Evolutionary conservation across 2,888 invertebrate genomes (phyloP).

Genomic region (Plebejus argus): DNA sequence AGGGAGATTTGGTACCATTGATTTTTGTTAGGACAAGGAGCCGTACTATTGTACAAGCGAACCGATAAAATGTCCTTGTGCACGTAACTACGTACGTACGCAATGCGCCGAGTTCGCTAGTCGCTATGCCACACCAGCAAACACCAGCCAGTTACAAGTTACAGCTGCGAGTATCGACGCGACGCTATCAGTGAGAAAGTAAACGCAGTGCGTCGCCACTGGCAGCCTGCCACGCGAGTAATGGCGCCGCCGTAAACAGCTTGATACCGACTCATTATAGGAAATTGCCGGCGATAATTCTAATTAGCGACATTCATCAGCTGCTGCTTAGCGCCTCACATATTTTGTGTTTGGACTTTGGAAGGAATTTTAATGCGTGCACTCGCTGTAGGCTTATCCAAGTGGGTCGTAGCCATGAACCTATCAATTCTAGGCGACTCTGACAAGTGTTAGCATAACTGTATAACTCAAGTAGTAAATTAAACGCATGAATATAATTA

Average conservation of each 20-base stretch:
- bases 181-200: not conserved
- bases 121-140: not conserved
- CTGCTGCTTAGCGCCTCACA: not conserved
- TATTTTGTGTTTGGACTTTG: not conserved
- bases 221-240: conserved; percentile 17
- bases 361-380: not conserved
- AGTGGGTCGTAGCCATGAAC: not conserved
- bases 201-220: conserved; percentile 25
- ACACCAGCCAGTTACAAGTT: not conserved
- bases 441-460: not conserved
- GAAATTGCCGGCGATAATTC: conserved; percentile 14
- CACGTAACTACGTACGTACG: not conserved
- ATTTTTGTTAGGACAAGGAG: too few species aligned
- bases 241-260: not conserved
- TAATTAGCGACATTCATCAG: not conserved
- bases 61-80: not conserved
- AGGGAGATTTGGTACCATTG: too few species aligned
- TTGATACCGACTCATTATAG: not conserved
- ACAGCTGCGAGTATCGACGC: not conserved
- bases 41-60: too few species aligned
- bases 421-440: not conserved
- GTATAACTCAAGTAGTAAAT: not conserved
- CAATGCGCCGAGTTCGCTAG: not conserved
- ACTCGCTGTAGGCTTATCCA: not conserved
- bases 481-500: too few species aligned